Base-by-base conservation (phyloP, 2,113 vertebrate genomes). In the Clarias macrocephalus region DNA sequence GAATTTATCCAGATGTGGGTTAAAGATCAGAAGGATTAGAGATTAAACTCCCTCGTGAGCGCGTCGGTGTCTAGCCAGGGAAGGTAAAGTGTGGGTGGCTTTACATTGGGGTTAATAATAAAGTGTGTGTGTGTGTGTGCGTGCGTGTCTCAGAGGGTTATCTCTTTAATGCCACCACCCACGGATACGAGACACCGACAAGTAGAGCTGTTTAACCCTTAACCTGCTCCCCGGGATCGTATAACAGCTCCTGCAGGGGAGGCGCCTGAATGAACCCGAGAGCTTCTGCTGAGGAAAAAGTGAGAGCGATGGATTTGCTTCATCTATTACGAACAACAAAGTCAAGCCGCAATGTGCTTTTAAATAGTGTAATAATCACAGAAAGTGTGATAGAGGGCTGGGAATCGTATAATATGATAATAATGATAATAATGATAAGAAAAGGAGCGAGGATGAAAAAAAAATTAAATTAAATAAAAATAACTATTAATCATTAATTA, bases 181-280 rank as follows among this genome's bases (percentile, higher is more conserved):
- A 89, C 89, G 23, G 89, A 87, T 92, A 87, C 60, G 28, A 87
- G 84, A 70, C 88, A 77, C 88, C 85, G 80, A 87, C 88, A 88
- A 89, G 90, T 84, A 83, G 82, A 90, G 89, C 86, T 87, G 75
- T 88, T 91, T 92, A 92, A 92, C 91, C 92, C 91, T 90, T 91
- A 91, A 91, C 85, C 89, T 88, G 87, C 87, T 85, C 60, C 77
- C 73, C 70, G 19, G 77, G 87, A 86, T 86, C 84, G 42, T 68
- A 52, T 81, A 85, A 88, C 80, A 80, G 80, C 83, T 80, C 79
- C 81, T 54, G 28, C 82, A 75, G 88, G 28, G 60, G 48, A 48
- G 15, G n/a, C 54, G 13, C 62, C 83, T 9, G 66, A 54, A 48
- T n/a, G 12, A 60, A 23, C 5, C 28, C 57, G 23, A 80, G 60